These are phyloP conservation scores for Amblyjoppa proteus DNA, from an alignment of 2,888 invertebrate genomes.

Conservation along the genomic window DNA sequence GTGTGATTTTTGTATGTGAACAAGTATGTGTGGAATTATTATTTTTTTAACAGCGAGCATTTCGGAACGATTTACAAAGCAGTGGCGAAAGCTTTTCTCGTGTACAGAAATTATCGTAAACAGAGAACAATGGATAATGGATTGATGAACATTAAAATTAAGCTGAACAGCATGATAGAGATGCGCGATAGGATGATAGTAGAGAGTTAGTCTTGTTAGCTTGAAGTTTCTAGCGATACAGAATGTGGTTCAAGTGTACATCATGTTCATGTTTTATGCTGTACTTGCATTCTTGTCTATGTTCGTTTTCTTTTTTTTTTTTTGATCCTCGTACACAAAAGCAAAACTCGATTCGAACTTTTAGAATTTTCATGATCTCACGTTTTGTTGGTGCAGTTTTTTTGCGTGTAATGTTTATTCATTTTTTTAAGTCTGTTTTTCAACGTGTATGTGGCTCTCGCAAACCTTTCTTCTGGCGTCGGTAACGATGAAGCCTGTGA, in stretches of 20 bases:
- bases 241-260: slow-evolving; percentile 30
- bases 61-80: slow-evolving; percentile 57
- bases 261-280: slow-evolving; percentile 36
- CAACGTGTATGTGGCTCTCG: slow-evolving; percentile 70
- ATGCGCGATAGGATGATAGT: slow-evolving; percentile 19
- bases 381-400: slow-evolving; percentile 22
- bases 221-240: slow-evolving; percentile 40
- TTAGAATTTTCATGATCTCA: not conserved
- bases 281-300: slow-evolving; percentile 25
- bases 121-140: slow-evolving; percentile 35
- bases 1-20: slow-evolving; percentile 15
- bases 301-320: slow-evolving; percentile 20
- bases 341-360: slow-evolving; percentile 17
- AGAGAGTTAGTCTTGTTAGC: slow-evolving; percentile 50
- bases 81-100: slow-evolving; percentile 65
- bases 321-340: not conserved
- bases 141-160: slow-evolving; percentile 36
- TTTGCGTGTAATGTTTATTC: slow-evolving; percentile 32
- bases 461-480: slow-evolving; percentile 92
- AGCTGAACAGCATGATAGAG: slow-evolving; percentile 44
- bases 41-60: slow-evolving; percentile 49
- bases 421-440: slow-evolving; percentile 30
- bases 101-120: slow-evolving; percentile 28
- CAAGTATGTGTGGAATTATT: slow-evolving; percentile 16
- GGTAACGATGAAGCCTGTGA: slow-evolving; percentile 89